Conservation (phyloP, 2,113 vertebrate genomes). For the Gavialis gangeticus region DNA sequence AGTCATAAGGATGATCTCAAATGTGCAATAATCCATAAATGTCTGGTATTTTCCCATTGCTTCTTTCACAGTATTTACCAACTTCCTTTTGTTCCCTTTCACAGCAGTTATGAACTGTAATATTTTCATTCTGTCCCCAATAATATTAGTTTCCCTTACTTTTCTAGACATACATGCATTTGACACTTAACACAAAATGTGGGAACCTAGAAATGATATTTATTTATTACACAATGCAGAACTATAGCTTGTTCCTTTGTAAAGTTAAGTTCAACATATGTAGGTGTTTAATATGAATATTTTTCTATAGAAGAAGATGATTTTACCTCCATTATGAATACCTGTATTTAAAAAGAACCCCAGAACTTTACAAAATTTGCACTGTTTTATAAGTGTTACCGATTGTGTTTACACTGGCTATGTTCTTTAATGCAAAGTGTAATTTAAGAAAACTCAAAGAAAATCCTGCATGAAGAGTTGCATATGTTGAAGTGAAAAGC, state of each 20-base stretch:
- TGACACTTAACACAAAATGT: constrained; percentile 53
- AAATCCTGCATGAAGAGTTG: constrained; percentile 79
- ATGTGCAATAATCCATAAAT: constrained; percentile 68
- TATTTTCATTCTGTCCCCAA: constrained; percentile 32
- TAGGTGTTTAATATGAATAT: constrained; percentile 72
- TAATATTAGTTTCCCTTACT: constrained; percentile 32
- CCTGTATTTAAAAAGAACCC: constrained; percentile 66
- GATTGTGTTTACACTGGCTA: constrained; percentile 79
- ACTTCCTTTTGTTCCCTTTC: constrained; percentile 44
- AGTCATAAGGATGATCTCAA: constrained; percentile 64
- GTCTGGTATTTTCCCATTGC: constrained; percentile 63
- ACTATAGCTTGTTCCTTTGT: constrained; percentile 70
- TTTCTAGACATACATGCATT: constrained; percentile 46
- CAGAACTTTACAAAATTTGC: constrained; percentile 71
- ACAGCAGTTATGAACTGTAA: constrained; percentile 38
- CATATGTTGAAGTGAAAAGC: constrained; percentile 75
- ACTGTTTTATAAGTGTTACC: constrained; percentile 78
- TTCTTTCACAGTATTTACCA: constrained; percentile 38
- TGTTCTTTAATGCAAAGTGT: constrained; percentile 80
- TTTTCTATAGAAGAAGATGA: constrained; percentile 69
- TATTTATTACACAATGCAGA: constrained; percentile 57
- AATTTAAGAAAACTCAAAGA: constrained; percentile 57
- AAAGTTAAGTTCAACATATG: constrained; percentile 57
- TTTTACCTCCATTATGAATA: constrained; percentile 74
- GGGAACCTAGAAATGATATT: constrained; percentile 51